These are phyloP conservation scores for Dolichotis patagonum DNA, from an alignment of 2,113 vertebrate genomes.

Conservation along the genomic window DNA sequence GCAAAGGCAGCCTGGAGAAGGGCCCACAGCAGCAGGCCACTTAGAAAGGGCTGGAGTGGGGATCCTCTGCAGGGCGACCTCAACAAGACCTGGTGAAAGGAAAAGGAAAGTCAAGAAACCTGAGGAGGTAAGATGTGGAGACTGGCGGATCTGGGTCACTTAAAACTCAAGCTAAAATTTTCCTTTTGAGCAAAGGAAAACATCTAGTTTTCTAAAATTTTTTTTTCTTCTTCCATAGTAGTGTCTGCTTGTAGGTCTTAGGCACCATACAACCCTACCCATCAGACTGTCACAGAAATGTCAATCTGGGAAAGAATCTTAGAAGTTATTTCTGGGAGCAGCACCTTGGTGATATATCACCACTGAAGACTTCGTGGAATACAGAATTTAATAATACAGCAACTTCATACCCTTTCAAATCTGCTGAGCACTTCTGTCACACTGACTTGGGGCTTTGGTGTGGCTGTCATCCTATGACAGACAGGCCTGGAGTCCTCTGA, in stretches of 20 bases:
- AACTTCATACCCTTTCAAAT: not conserved
- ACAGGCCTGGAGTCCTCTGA: not conserved
- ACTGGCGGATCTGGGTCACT: not conserved
- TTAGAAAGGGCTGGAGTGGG: rapidly evolving
- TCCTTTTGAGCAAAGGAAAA: not conserved
- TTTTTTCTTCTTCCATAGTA: not conserved
- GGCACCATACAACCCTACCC: rapidly evolving
- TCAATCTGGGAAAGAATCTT: not conserved
- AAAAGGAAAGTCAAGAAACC: not conserved
- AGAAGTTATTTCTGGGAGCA: not conserved
- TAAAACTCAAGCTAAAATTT: not conserved
- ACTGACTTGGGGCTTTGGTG: not conserved
- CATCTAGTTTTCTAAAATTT: not conserved
- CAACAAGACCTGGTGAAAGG: not conserved
- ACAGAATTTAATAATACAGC: not conserved
- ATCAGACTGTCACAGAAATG: not conserved
- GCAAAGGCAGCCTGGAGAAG: not conserved
- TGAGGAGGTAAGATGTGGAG: not conserved
- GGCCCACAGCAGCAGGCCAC: too few species aligned
- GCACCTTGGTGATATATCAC: not conserved
- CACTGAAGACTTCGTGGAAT: not conserved
- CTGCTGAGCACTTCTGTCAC: not conserved
- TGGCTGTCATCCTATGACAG: not conserved
- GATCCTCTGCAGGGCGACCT: not conserved
- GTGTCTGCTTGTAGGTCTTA: not conserved